A percentile compares a stretch with the other conserved stretches of the same genome.
phyloP scores from a whole-genome alignment of 92 coral and sea anemone genomes.

The Epizoanthus illoricatus region DNA sequence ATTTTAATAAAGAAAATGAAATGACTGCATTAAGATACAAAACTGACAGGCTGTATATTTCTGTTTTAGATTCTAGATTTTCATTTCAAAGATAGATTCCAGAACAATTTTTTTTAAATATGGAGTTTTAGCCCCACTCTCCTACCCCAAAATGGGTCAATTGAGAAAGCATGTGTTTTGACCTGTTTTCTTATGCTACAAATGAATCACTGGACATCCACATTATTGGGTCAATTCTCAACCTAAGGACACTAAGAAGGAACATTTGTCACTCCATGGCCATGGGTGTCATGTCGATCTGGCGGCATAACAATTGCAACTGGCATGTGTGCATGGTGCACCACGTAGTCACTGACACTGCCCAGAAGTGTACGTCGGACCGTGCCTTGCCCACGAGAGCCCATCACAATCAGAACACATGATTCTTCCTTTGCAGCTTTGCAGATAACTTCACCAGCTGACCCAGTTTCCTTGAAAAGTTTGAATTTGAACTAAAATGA shows the following conservation, averaged over 20 bases:
- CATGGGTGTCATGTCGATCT: slow-evolving; percentile 14
- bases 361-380: slow-evolving; percentile 80
- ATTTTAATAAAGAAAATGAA: no score
- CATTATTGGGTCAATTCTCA: neutral
- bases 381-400: slow-evolving; percentile 78
- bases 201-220: neutral
- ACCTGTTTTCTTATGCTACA: neutral
- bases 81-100: no score
- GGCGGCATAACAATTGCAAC: slow-evolving; percentile 76
- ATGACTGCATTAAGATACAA: no score
- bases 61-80: no score
- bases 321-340: slow-evolving; percentile 73
- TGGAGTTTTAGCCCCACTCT: neutral
- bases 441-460: slow-evolving; percentile 79
- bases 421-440: slow-evolving; percentile 68
- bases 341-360: slow-evolving; percentile 78
- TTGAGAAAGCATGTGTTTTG: neutral
- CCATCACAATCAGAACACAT: slow-evolving; percentile 59
- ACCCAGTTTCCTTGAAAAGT: slow-evolving; percentile 74
- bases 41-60: no score
- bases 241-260: neutral
- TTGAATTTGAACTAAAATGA: slow-evolving; percentile 63
- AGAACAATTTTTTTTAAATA: neutral
- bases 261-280: neutral
- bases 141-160: no score